phyloP scores from a whole-genome alignment of 2,113 vertebrate genomes.

The Pimephales promelas region DNA sequence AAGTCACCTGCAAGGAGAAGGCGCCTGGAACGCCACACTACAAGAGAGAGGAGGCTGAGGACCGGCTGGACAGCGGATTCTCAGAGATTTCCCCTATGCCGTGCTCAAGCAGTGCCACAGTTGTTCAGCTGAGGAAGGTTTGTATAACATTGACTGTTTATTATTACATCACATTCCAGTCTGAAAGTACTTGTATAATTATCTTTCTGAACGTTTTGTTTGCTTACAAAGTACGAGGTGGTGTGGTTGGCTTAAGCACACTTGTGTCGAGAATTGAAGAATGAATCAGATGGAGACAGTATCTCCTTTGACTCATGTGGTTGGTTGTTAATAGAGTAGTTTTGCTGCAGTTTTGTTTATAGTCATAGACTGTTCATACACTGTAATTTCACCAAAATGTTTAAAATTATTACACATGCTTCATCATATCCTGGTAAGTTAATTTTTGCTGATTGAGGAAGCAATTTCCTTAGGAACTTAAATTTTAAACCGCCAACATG shows the following conservation, averaged over 20 bases:
- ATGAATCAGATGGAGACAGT: not conserved
- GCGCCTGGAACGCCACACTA: conserved; percentile 41
- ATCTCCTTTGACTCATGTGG: not conserved
- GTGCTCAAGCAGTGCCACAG: not conserved
- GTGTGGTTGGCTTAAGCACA: not conserved
- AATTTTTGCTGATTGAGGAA: not conserved
- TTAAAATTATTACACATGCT: not conserved
- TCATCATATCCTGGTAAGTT: not conserved
- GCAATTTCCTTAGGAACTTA: not conserved
- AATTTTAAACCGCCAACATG: not conserved
- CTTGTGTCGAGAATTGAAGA: not conserved
- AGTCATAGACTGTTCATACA: not conserved
- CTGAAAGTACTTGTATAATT: not conserved
- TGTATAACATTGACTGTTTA: conserved; percentile 12
- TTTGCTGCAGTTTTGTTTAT: not conserved
- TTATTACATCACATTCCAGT: not conserved
- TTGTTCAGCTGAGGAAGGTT: conserved; percentile 70
- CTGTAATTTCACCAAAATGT: not conserved
- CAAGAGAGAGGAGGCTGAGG: conserved; percentile 63
- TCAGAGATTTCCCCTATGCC: conserved; percentile 51
- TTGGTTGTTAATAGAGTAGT: not conserved
- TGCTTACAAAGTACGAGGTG: not conserved
- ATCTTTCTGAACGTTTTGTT: not conserved
- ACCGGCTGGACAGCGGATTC: conserved; percentile 68
- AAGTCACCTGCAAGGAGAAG: not conserved